A percentile compares a stretch with the other conserved stretches of the same genome.
phyloP scores from a whole-genome alignment of 2,888 invertebrate genomes.

The Scelioninae gen. 1 region DNA sequence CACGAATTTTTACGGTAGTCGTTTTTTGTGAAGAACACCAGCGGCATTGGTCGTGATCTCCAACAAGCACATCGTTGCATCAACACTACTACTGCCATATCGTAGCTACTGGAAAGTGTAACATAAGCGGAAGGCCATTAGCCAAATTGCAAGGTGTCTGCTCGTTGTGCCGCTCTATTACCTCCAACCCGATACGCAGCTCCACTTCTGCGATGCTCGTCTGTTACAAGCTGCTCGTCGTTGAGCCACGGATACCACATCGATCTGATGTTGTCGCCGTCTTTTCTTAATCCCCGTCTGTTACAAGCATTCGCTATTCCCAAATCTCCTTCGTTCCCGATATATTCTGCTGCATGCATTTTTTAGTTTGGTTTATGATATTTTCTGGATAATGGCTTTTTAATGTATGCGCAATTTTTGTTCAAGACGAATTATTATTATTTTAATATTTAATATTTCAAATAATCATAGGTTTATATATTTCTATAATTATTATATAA shows the following conservation, averaged over 20 bases:
- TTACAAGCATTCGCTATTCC: constrained; percentile 54
- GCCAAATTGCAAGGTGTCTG: constrained; percentile 82
- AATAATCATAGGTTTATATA: too few species aligned
- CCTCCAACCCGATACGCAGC: constrained; percentile 74
- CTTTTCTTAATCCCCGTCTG: constrained; percentile 63
- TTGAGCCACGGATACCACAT: constrained; percentile 61
- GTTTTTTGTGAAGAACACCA: too few species aligned
- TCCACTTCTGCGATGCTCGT: constrained; percentile 65
- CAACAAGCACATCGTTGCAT: constrained; percentile 39
- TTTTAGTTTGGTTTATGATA: constrained; percentile 24
- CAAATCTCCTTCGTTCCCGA: constrained; percentile 30
- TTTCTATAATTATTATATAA: too few species aligned
- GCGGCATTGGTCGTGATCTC: too few species aligned
- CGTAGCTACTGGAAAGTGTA: constrained; percentile 70
- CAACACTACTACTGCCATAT: constrained; percentile 52
- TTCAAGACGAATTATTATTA: too few species aligned
- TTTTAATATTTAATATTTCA: too few species aligned
- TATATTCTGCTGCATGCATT: constrained; percentile 5
- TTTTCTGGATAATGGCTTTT: constrained; percentile 19
- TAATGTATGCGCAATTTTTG: too few species aligned
- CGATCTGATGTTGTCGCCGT: constrained; percentile 65
- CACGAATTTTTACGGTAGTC: too few species aligned
- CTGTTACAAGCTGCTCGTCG: constrained; percentile 67
- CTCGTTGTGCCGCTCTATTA: constrained; percentile 82
- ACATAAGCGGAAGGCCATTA: constrained; percentile 80